A percentile compares a stretch with the other conserved stretches of the same genome.
Evolutionary conservation across 2,888 invertebrate species (phyloP).

Genomic region (Acrobeloides nanus): DNA sequence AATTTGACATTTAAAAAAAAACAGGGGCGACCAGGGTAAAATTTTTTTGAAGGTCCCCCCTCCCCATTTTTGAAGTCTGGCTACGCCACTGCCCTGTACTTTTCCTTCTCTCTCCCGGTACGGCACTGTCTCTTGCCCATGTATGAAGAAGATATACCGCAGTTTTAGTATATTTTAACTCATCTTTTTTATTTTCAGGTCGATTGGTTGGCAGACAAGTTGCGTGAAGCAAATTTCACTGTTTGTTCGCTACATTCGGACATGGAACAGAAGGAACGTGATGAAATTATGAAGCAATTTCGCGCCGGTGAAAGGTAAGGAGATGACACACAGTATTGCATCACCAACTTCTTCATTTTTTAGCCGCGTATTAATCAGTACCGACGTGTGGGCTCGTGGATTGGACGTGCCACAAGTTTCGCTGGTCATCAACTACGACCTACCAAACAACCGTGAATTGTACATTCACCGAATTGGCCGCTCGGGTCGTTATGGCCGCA

Average conservation of each 20-base stretch:
- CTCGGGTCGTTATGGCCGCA: conserved; percentile 92
- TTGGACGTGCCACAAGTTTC: conserved; percentile 99
- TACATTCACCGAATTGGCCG: conserved; percentile 97
- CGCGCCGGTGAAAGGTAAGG: conserved; percentile 25
- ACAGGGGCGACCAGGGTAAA: too few relatives aligned
- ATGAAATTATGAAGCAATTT: conserved; percentile 82
- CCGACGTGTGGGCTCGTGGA: conserved; percentile 98
- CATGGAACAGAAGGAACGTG: conserved; percentile 82
- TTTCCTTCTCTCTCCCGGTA: too few relatives aligned
- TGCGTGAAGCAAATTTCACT: conserved; percentile 96
- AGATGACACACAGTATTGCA: too few relatives aligned
- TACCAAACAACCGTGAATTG: conserved; percentile 97
- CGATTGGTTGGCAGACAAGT: conserved; percentile 98
- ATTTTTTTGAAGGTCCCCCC: too few relatives aligned
- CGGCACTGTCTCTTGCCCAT: too few relatives aligned
- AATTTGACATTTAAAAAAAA: too few relatives aligned
- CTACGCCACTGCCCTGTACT: too few relatives aligned
- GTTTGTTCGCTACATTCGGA: conserved; percentile 95
- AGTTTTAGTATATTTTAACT: too few relatives aligned
- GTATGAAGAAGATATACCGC: too few relatives aligned
- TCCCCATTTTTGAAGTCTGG: too few relatives aligned
- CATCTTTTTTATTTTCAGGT: conserved; percentile 66
- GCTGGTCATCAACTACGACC: conserved; percentile 94
- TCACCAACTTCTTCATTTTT: conserved; percentile 13
- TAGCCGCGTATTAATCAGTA: conserved; percentile 80